Conservation (phyloP, 1,140 invertebrate species). For the Apis dorsata region DNA sequence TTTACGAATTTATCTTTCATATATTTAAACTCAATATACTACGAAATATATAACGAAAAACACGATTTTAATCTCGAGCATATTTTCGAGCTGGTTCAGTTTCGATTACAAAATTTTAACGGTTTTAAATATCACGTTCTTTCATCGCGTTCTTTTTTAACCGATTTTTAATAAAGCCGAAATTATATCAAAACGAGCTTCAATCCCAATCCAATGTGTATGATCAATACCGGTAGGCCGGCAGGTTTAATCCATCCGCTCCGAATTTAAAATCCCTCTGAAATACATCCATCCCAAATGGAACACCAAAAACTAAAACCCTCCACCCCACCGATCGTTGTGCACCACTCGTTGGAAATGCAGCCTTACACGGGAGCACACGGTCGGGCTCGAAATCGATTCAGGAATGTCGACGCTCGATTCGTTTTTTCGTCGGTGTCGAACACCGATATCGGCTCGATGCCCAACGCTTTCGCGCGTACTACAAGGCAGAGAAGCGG, state of each 20-base stretch:
- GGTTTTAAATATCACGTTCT: neutral
- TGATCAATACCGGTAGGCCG: too few species aligned
- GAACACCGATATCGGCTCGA: conserved; percentile 23
- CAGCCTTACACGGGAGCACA: conserved; percentile 37
- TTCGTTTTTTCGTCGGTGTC: conserved; percentile 38
- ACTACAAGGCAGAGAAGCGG: neutral
- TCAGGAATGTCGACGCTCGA: conserved; percentile 59
- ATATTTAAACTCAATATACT: too few species aligned
- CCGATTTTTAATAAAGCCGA: neutral
- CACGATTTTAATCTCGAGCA: too few species aligned
- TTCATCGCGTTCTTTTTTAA: neutral
- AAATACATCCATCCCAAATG: too few species aligned
- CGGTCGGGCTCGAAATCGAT: conserved; percentile 48
- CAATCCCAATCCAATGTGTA: neutral
- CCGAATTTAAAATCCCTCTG: too few species aligned
- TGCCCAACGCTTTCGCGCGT: conserved; percentile 42
- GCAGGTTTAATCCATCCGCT: too few species aligned
- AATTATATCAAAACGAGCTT: neutral
- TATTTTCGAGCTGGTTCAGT: too few species aligned
- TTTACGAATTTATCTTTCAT: too few species aligned
- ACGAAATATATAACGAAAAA: too few species aligned
- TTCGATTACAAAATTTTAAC: neutral
- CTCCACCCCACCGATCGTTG: too few species aligned
- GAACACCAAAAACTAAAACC: too few species aligned
- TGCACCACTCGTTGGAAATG: neutral